These are phyloP conservation scores for Spatula versicolor DNA, from an alignment of 2,797 vertebrate genomes.

Conservation along the genomic window DNA sequence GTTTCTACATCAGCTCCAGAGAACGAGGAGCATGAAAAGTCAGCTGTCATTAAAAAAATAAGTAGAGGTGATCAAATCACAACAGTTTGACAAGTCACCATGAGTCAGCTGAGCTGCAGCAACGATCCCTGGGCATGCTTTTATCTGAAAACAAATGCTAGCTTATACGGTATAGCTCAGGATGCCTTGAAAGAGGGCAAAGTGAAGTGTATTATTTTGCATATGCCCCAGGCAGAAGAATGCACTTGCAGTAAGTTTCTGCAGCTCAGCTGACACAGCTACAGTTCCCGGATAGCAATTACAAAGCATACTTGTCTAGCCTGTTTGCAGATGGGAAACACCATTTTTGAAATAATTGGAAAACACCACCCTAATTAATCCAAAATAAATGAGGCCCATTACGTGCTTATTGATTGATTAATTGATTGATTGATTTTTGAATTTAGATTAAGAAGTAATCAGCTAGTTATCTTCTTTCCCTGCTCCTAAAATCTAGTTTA, in stretches of 20 bases:
- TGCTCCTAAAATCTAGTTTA: neutral
- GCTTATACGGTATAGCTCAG: neutral
- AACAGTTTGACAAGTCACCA: constrained; percentile 6
- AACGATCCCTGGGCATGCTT: neutral
- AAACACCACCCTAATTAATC: constrained; percentile 6
- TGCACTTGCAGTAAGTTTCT: neutral
- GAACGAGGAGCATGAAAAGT: neutral
- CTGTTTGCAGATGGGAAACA: neutral
- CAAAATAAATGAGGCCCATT: neutral
- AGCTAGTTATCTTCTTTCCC: neutral
- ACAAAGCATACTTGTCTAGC: neutral
- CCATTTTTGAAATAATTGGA: neutral
- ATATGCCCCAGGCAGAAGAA: neutral
- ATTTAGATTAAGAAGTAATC: constrained; percentile 2
- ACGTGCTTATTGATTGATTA: neutral
- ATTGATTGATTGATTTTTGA: neutral
- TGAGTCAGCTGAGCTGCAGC: constrained; percentile 43
- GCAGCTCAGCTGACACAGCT: neutral
- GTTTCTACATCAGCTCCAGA: constrained; percentile 32
- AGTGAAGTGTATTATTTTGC: neutral
- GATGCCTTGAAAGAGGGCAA: neutral
- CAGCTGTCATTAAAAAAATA: neutral
- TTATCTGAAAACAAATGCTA: neutral
- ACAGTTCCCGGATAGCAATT: neutral
- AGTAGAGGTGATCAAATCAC: constrained; percentile 10